Base-by-base conservation (phyloP, 2,113 vertebrate species). In the Leptobrachium leishanense region DNA sequence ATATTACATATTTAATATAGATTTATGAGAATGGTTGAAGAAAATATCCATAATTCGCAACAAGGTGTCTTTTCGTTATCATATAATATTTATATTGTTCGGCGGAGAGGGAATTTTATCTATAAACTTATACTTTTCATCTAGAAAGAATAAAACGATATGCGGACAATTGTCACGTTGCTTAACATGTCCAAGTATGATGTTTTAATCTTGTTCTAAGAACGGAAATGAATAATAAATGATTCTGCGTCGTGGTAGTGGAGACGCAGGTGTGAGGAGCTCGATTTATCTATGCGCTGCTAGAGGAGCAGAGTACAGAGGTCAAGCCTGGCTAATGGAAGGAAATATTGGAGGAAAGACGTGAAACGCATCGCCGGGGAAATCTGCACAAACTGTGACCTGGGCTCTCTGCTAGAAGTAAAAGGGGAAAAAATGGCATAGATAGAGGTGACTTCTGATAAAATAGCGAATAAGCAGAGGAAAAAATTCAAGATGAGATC, bases 141-240 rank as follows among this genome's bases (percentile, higher is more conserved):
- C 43, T 6, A 50, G 15, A 8, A 15, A 50, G 68, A 54, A 53
- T 72, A 39, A 70, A 70, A 13, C 43, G 50, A 31, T 43, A 68
- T 70, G 43, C 43, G 31, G 68, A 54, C 20, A 72, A 20, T 43
- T 55, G 46, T 72, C 50, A 72, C n/a, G 6, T 41, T 70, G 11
- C 46, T 72, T 40, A 13, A 10, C 53, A 55, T 12, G 50, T 40
- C 9, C n/a, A 6, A 9, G 46, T 53, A 11, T 54, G 31, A 13
- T 72, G 46, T 72, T 72, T 55, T 31, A 40, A 13, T 43, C 5
- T 72, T 54, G 50, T 64, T 6, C 6, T 39, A 2, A 64, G 62
- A 64, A 39, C 5, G 2, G 55, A 59, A 13, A 59, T 59, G 55
- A 64, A 64, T 64, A 64, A 64, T 64, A 39, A 31, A 64, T 64